These are phyloP conservation scores for Lagocephalus sceleratus DNA, from an alignment of 2,797 vertebrate species.

Conservation along the genomic window DNA sequence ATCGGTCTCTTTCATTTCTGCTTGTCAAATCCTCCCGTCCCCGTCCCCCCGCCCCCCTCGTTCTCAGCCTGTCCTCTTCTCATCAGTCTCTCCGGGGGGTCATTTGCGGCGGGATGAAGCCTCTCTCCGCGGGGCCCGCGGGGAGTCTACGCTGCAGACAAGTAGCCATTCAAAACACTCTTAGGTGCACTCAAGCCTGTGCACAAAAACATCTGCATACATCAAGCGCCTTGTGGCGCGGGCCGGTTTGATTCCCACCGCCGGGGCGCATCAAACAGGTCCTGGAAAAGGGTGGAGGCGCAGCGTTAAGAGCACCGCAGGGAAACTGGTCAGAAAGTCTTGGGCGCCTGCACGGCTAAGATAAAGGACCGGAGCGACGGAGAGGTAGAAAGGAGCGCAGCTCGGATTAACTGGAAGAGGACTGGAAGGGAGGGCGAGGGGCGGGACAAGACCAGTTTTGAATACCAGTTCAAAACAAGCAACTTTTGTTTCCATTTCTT, in stretches of 20 bases:
- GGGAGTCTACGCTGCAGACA: conserved; percentile 50
- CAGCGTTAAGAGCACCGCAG: conserved; percentile 23
- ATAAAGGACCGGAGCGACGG: conserved; percentile 30
- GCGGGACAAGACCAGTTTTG: conserved; percentile 15
- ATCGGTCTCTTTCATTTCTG: conserved; percentile 31
- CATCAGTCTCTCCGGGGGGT: conserved; percentile 55
- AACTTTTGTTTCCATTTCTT: too few relatives aligned
- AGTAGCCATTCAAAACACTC: conserved; percentile 41
- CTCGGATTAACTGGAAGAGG: conserved; percentile 46
- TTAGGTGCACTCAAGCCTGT: conserved; percentile 9
- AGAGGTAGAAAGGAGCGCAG: conserved; percentile 26
- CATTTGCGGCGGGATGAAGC: conserved; percentile 48
- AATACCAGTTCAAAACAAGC: too few relatives aligned
- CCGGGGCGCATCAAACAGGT: conserved; percentile 14
- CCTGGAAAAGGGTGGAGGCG: conserved; percentile 48
- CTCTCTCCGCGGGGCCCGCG: conserved; percentile 33
- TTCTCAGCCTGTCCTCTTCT: conserved; percentile 7
- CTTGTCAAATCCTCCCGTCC: conserved; percentile 15
- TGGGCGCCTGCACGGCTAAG: conserved; percentile 25
- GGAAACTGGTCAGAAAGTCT: conserved; percentile 22
- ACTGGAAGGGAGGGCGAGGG: conserved; percentile 18
- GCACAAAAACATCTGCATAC: conserved; percentile 7
- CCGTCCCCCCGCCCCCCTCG: neutral
- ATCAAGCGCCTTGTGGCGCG: conserved; percentile 13
- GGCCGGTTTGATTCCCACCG: conserved; percentile 3